phyloP scores from a whole-genome alignment of 1,140 invertebrate genomes.

The Helicoverpa zea region DNA sequence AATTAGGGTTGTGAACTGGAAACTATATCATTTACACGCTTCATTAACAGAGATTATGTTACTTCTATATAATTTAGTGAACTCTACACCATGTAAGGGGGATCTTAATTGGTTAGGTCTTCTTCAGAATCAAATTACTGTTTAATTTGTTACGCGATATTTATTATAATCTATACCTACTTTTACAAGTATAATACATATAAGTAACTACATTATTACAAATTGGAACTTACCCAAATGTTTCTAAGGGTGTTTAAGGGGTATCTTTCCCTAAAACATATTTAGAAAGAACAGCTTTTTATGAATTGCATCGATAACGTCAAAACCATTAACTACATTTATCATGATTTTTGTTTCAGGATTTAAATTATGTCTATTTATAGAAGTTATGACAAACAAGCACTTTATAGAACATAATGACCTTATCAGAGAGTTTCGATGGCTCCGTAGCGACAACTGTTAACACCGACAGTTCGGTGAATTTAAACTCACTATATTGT shows the following conservation, averaged over 20 bases:
- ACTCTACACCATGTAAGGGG: background rate
- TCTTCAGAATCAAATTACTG: background rate
- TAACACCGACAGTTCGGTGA: slow-evolving; percentile 55
- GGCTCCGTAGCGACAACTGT: slow-evolving; percentile 40
- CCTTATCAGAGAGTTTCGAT: slow-evolving; percentile 34
- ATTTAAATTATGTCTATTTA: slow-evolving; percentile 31
- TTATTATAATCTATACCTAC: background rate
- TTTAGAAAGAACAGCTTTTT: no score
- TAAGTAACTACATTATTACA: no score
- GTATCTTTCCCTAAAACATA: no score
- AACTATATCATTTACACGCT: slow-evolving; percentile 42
- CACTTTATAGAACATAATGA: slow-evolving; percentile 44
- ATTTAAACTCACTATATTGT: slow-evolving; percentile 68
- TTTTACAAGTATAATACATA: no score
- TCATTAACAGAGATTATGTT: slow-evolving; percentile 31
- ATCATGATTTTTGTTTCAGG: slow-evolving; percentile 56
- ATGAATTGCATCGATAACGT: no score
- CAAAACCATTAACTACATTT: no score
- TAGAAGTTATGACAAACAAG: slow-evolving; percentile 23
- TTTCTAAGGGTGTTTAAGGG: no score
- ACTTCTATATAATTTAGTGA: slow-evolving; percentile 27
- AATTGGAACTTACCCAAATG: background rate
- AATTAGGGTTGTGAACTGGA: slow-evolving; percentile 11
- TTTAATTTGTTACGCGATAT: background rate
- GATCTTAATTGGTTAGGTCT: background rate